Base-by-base conservation (phyloP, 2,888 invertebrate genomes). In the Metallyticus violacea region DNA sequence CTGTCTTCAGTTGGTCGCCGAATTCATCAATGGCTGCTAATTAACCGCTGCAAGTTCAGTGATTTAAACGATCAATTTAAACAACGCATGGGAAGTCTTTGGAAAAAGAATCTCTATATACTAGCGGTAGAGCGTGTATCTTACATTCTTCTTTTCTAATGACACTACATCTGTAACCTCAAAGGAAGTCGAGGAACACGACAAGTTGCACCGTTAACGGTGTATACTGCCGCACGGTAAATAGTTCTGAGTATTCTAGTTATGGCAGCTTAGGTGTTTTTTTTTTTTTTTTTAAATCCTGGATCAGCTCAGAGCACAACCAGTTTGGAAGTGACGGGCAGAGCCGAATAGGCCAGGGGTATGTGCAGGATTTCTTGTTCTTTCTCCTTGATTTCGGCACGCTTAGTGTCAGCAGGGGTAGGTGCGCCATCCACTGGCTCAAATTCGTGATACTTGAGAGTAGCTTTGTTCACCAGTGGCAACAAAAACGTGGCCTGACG, bases 401-500 rank as follows among this genome's bases (percentile, higher is more conserved):
- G 83, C 80, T 87, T 79, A 6, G 86, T 86, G 76, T 87, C 87
- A 78, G 87, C 85, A 26, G 85, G 85, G 1, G 85, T 79, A 29
- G 79, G 81, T n/a, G 30, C 81, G 6, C 80, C 80, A 3, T 81
- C 81, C 9, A 89, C 88, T 27, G 88, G 85, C 87, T 89, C 89
- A 77, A 86, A 87, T 29, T 87, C 80, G 80, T 87, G 83, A 84
- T 85, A 82, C 86, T 89, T 88, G 83, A 89, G 85, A 80, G 88
- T 85, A 30, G 88, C 77, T 30, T 27, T 27, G 30, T 82, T 77
- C 25, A 82, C 83, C n/a, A 84, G 25, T 29, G 79, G 77, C 1
- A 81, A 15, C 26, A 40, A 76, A 76, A 62, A 27, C 26, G 78
- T 25, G 22, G 80, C 81, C 81, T 83, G 80, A 30, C 28, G 78